Conservation (phyloP, 2,888 invertebrate species). For the Sinhomidia bicolor region DNA sequence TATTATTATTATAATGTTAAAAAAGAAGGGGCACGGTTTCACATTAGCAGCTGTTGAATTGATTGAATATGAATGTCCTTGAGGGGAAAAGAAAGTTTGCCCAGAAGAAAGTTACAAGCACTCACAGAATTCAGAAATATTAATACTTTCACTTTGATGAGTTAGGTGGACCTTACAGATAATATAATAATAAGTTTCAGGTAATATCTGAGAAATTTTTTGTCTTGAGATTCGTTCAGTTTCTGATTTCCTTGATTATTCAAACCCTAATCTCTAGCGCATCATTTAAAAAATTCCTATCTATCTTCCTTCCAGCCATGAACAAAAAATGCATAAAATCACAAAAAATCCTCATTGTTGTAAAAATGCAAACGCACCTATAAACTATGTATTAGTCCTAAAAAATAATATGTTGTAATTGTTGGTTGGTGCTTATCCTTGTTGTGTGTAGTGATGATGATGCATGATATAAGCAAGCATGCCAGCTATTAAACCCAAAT, state of each 20-base stretch:
- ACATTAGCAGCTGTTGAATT: background rate
- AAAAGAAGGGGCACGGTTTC: constrained; percentile 4
- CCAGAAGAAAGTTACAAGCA: background rate
- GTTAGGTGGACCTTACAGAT: background rate
- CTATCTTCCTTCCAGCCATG: background rate
- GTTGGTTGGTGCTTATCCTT: no score
- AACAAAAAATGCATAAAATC: background rate
- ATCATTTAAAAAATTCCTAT: background rate
- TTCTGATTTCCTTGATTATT: constrained; percentile 21
- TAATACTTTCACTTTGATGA: constrained; percentile 20
- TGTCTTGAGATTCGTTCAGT: constrained; percentile 62
- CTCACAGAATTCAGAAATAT: background rate
- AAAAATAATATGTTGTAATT: no score
- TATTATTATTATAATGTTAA: no score
- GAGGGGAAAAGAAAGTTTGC: constrained; percentile 3
- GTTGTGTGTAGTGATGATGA: no score
- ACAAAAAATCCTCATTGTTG: background rate
- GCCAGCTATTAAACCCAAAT: no score
- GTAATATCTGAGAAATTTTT: constrained; percentile 20
- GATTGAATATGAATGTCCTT: no score
- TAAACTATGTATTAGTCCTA: background rate
- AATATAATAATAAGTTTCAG: background rate
- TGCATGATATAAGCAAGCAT: no score
- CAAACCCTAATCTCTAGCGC: background rate
- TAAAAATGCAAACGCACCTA: background rate